phyloP scores from a whole-genome alignment of 2,888 invertebrate species.

The Pomacea canaliculata region DNA sequence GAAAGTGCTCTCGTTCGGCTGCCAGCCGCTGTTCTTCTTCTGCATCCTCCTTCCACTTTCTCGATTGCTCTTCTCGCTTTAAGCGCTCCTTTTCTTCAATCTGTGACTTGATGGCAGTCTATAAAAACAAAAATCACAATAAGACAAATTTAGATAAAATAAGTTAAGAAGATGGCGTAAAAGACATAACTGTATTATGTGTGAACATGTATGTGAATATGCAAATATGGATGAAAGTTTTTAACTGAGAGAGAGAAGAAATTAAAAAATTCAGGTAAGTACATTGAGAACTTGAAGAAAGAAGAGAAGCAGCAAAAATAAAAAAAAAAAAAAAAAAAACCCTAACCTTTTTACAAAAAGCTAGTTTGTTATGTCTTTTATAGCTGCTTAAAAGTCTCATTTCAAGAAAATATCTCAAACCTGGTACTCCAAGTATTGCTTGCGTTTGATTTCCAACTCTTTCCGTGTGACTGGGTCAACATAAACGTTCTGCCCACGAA shows the following conservation, averaged over 20 bases:
- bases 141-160: too few relatives aligned
- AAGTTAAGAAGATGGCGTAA: too few relatives aligned
- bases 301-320: too few relatives aligned
- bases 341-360: too few relatives aligned
- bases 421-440: slow-evolving; percentile 85
- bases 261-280: too few relatives aligned
- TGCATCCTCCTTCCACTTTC: slow-evolving; percentile 81
- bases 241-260: too few relatives aligned
- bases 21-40: slow-evolving; percentile 83
- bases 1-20: slow-evolving; percentile 79
- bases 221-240: neutral
- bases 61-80: slow-evolving; percentile 82
- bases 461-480: slow-evolving; percentile 84
- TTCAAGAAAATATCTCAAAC: slow-evolving; percentile 33
- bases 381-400: too few relatives aligned
- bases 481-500: slow-evolving; percentile 88
- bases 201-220: neutral
- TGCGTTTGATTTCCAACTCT: slow-evolving; percentile 81
- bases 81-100: slow-evolving; percentile 84
- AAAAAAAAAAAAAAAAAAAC: too few relatives aligned
- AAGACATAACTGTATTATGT: neutral
- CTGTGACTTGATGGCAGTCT: slow-evolving; percentile 70
- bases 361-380: too few relatives aligned
- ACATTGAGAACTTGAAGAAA: too few relatives aligned
- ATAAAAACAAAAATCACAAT: slow-evolving; percentile 1